Conservation (phyloP, 2,797 vertebrate species). For the Amblyopsis hoosieri region DNA sequence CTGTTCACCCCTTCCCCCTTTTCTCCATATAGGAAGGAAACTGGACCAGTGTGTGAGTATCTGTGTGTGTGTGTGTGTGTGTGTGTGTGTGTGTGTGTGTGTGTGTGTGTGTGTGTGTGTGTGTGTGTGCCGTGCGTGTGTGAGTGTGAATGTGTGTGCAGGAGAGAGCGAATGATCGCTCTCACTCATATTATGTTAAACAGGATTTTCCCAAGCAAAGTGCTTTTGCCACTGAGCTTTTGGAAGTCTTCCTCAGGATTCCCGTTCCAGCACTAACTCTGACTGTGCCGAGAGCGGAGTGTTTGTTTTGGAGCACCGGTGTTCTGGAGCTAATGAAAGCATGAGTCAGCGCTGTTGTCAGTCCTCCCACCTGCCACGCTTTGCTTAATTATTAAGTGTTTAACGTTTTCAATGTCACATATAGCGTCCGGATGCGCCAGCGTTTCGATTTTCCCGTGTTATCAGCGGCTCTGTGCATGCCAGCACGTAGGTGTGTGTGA, state of each 20-base stretch:
- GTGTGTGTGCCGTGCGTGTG: slow-evolving; percentile 2
- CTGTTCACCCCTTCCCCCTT: slow-evolving; percentile 59
- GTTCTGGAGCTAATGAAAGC: slow-evolving; percentile 67
- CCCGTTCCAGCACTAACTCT: slow-evolving; percentile 71
- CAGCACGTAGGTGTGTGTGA: background rate
- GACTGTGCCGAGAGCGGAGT: slow-evolving; percentile 47
- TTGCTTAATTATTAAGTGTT: slow-evolving; percentile 76
- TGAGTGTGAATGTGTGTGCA: slow-evolving; percentile 46
- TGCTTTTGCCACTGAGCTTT: slow-evolving; percentile 73
- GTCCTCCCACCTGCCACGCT: slow-evolving; percentile 68
- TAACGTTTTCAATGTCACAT: slow-evolving; percentile 60
- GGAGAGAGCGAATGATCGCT: slow-evolving; percentile 32
- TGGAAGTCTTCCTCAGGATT: slow-evolving; percentile 73
- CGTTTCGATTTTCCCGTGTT: background rate
- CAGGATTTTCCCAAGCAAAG: slow-evolving; percentile 80
- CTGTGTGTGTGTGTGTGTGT: slow-evolving; percentile 18
- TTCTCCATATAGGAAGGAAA: slow-evolving; percentile 65
- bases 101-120: background rate
- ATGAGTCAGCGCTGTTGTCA: slow-evolving; percentile 70
- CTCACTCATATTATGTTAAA: slow-evolving; percentile 75
- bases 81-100: background rate
- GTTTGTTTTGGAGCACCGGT: slow-evolving; percentile 78
- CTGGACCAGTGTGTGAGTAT: slow-evolving; percentile 47
- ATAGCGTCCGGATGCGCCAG: slow-evolving; percentile 1
- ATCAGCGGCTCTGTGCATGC: background rate